Evolutionary conservation across 2,113 vertebrate genomes (phyloP).

Genomic region (Vulpes lagopus): DNA sequence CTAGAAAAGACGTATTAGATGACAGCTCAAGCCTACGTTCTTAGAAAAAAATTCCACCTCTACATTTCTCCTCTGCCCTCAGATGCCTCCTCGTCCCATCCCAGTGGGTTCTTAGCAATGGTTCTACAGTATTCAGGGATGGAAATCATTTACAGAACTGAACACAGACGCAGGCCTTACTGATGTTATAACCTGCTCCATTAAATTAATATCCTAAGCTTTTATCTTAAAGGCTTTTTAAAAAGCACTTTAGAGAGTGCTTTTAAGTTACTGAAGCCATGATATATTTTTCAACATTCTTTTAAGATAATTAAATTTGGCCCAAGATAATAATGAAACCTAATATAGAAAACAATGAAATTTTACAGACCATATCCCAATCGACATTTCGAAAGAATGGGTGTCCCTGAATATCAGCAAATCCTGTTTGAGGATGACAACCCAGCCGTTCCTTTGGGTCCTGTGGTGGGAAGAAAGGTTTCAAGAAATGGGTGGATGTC

Average conservation of each 20-base stretch:
- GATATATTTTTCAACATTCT: slow-evolving; percentile 10
- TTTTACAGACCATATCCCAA: slow-evolving; percentile 96
- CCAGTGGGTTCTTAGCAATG: neutral
- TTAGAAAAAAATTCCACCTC: slow-evolving; percentile 42
- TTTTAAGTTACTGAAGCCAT: slow-evolving; percentile 30
- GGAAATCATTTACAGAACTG: neutral
- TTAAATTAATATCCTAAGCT: neutral
- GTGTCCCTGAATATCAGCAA: slow-evolving; percentile 98
- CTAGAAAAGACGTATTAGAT: slow-evolving; percentile 88
- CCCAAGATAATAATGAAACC: slow-evolving; percentile 32
- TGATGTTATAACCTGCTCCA: neutral
- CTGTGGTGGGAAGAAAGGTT: slow-evolving; percentile 84
- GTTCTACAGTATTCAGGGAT: neutral
- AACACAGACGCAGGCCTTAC: neutral
- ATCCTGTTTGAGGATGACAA: slow-evolving; percentile 99
- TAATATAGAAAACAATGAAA: slow-evolving; percentile 32
- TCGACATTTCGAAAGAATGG: slow-evolving; percentile 98
- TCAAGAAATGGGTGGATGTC: slow-evolving; percentile 37
- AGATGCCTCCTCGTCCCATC: neutral
- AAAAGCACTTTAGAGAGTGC: neutral
- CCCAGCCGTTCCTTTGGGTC: slow-evolving; percentile 98
- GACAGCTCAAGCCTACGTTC: slow-evolving; percentile 7
- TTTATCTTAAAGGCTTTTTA: neutral
- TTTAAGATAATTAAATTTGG: slow-evolving; percentile 45
- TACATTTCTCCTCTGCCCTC: neutral